Evolutionary conservation across 2,113 vertebrate genomes (phyloP).

Genomic region (Brachyhypopomus occidentalis): DNA sequence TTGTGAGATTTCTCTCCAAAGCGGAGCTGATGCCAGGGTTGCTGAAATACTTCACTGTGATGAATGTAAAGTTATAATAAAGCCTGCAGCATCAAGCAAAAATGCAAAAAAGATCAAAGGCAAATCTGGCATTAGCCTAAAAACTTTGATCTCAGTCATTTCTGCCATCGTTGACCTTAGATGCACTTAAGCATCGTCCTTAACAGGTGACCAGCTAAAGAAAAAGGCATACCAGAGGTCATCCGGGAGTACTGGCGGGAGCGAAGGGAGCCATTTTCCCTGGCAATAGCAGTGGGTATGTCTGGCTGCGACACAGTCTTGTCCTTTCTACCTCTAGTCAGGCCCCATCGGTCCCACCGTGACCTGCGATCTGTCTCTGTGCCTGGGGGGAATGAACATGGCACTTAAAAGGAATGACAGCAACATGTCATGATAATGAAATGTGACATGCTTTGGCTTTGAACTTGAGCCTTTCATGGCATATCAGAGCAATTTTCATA

Average conservation of each 20-base stretch:
- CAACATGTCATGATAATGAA: not conserved
- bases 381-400: slow-evolving; percentile 44
- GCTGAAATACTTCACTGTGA: slow-evolving; percentile 18
- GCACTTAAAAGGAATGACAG: not conserved
- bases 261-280: slow-evolving; percentile 76
- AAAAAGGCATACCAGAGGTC: slow-evolving; percentile 81
- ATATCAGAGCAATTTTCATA: not conserved
- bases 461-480: too few species aligned
- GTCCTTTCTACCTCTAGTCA: slow-evolving; percentile 83
- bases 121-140: not conserved
- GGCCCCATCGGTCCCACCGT: slow-evolving; percentile 92
- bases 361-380: slow-evolving; percentile 74
- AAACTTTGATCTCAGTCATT: not conserved
- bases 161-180: too few species aligned
- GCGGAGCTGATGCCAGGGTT: not conserved
- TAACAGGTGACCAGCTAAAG: not conserved
- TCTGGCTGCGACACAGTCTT: slow-evolving; percentile 87
- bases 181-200: not conserved
- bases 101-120: not conserved
- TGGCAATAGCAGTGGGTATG: slow-evolving; percentile 82
- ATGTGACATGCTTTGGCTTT: too few species aligned
- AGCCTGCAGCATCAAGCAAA: not conserved
- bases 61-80: slow-evolving; percentile 2
- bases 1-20: not conserved
- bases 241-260: slow-evolving; percentile 79